Base-by-base conservation (phyloP, 1,140 invertebrate genomes). In the Aradophagus sp. region DNA sequence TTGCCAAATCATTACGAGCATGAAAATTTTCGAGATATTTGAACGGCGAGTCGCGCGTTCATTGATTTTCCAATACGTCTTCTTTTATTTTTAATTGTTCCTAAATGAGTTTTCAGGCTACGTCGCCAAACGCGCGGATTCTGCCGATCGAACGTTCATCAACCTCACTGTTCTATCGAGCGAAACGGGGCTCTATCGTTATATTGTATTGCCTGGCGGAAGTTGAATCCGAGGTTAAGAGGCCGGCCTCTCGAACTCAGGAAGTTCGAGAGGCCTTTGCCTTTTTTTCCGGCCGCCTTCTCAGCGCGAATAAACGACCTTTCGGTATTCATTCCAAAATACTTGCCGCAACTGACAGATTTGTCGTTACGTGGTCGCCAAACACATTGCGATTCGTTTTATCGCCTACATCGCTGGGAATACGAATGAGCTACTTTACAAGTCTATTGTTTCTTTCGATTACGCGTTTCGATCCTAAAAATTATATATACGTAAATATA, bases 61-160 rank as follows among this genome's bases (percentile, higher is more conserved):
- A 69, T 69, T 36, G 50, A 53, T 59, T 59, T 53, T 53, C 29
- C 56, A 45, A 52, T 35, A 69, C 48, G 10, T 32, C 27, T 35
- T 56, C 38, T 58, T 35, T 50, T 42, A 48, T 56, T 55, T 44
- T 35, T 14, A 52, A 67, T 58, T 38, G 31, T 39, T 45, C 15
- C 23, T 39, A 59, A 56, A 59, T 59, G 38, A 59, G 32, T 50
- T 48, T 66, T 41, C 26, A 48, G 15, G 39, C 53, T 53, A 59
- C 53, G 38, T 67, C 32, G 52, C 32, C 32, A 19, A 58, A 52
- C 36, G 44, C 48, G 19, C 47, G 55, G 41, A 53, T 48, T 14
- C 31, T 65, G 52, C 45, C 65, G 59, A 75, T 74, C 63, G 58
- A 42, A 44, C 56, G 69, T 73, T 62, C 62, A 72, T 67, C 65